These are phyloP conservation scores for Barypeithes pellucidus DNA, from an alignment of 2,888 invertebrate genomes.

Conservation along the genomic window DNA sequence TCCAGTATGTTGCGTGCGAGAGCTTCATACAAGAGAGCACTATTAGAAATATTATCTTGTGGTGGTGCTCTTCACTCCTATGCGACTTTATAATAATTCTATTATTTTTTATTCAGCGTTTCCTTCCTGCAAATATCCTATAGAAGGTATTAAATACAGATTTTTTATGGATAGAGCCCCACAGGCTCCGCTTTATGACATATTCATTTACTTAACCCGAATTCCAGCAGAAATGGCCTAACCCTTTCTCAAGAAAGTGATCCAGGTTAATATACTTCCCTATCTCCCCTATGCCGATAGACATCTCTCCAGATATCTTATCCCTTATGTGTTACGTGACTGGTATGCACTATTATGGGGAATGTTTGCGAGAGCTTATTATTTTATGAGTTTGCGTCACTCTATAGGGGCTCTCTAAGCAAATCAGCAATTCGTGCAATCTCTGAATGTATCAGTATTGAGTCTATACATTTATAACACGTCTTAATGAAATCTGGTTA, in stretches of 20 bases:
- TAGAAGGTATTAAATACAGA: not conserved
- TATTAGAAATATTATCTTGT: too few species aligned
- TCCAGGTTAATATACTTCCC: conserved; percentile 48
- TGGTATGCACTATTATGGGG: conserved; percentile 57
- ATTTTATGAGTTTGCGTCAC: not conserved
- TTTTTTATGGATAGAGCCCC: not conserved
- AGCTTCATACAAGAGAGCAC: too few species aligned
- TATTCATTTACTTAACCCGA: conserved; percentile 30
- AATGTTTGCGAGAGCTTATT: conserved; percentile 36
- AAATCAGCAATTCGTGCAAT: too few species aligned
- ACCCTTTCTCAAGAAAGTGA: conserved; percentile 44
- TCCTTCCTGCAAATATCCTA: too few species aligned
- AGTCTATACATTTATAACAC: too few species aligned
- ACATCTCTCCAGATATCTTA: conserved; percentile 61
- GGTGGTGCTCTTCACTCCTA: too few species aligned
- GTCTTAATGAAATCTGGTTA: too few species aligned
- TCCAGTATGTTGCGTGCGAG: too few species aligned
- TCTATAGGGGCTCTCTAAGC: not conserved
- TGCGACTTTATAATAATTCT: too few species aligned
- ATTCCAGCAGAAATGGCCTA: conserved; percentile 25
- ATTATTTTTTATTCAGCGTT: too few species aligned
- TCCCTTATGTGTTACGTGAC: conserved; percentile 64
- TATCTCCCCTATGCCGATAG: conserved; percentile 39
- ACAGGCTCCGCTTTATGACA: conserved; percentile 21
- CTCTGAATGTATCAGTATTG: too few species aligned